phyloP scores from a whole-genome alignment of 2,888 invertebrate species.

The Dryadula phaetusa region DNA sequence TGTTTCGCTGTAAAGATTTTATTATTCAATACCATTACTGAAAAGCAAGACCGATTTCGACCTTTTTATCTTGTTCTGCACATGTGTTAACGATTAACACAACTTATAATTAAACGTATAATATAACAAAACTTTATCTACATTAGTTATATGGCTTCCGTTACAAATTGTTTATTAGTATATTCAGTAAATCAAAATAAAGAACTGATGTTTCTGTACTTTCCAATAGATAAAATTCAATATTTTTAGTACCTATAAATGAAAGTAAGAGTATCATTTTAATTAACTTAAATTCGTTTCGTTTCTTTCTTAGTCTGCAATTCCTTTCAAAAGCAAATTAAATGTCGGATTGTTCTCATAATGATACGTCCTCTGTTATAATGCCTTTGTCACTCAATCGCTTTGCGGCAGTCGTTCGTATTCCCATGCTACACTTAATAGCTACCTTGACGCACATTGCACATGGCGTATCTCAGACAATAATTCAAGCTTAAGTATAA shows the following conservation, averaged over 20 bases:
- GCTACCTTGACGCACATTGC: not conserved
- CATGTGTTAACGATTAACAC: too few species aligned
- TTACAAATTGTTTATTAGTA: too few species aligned
- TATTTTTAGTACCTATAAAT: not conserved
- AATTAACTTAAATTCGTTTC: not conserved
- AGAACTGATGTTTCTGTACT: too few species aligned
- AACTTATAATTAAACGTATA: too few species aligned
- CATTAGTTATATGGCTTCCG: too few species aligned
- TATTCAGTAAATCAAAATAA: too few species aligned
- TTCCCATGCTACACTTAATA: not conserved
- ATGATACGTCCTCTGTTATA: slow-evolving; percentile 1
- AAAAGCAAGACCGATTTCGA: too few species aligned
- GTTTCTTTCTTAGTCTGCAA: too few species aligned
- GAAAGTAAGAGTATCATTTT: not conserved
- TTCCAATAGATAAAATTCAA: too few species aligned
- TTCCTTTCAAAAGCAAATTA: not conserved
- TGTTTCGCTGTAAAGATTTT: slow-evolving; percentile 4
- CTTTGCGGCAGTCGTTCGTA: slow-evolving; percentile 1
- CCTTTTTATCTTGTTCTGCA: too few species aligned
- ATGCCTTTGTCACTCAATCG: slow-evolving; percentile 5
- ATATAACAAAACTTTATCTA: too few species aligned
- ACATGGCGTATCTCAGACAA: slow-evolving; percentile 12
- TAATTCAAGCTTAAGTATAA: not conserved
- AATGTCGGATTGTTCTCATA: not conserved
- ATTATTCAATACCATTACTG: not conserved